Evolutionary conservation across 1,140 invertebrate genomes (phyloP).

Genomic region (Berghia stephanieae): DNA sequence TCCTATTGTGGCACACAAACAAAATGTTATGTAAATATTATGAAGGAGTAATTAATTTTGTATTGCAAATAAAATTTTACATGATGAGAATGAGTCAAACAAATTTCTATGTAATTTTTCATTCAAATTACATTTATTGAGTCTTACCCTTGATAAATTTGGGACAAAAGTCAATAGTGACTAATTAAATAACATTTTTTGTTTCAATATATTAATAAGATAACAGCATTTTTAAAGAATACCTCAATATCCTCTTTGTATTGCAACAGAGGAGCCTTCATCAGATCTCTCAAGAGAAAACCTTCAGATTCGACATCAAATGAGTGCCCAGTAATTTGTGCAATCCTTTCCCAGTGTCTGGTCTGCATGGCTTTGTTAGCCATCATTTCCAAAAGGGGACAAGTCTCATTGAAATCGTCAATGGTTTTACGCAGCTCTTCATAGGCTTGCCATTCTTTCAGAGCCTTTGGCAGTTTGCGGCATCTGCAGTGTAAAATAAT

Average conservation of each 20-base stretch:
- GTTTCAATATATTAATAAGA: too few species aligned
- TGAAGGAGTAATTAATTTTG: too few species aligned
- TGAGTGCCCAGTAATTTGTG: conserved; percentile 87
- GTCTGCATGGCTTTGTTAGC: conserved; percentile 97
- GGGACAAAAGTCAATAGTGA: too few species aligned
- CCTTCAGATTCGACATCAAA: conserved; percentile 94
- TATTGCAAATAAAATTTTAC: too few species aligned
- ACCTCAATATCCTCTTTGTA: conserved; percentile 97
- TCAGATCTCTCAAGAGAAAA: conserved; percentile 93
- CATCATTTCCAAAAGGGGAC: conserved; percentile 94
- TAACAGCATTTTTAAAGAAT: too few species aligned
- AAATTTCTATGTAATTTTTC: too few species aligned
- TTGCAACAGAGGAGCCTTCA: conserved; percentile 90
- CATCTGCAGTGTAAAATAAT: conserved; percentile 53
- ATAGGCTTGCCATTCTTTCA: conserved; percentile 98
- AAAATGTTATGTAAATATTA: too few species aligned
- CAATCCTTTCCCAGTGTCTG: conserved; percentile 94
- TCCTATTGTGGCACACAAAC: too few species aligned
- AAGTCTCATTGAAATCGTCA: conserved; percentile 98
- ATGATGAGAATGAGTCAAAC: too few species aligned
- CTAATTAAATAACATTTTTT: too few species aligned
- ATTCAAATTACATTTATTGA: too few species aligned
- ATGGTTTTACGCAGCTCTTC: conserved; percentile 95
- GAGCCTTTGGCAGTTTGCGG: conserved; percentile 88
- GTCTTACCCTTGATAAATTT: too few species aligned